Percentiles rank a stretch among this genome's conserved stretches.
Conservation (phyloP, 2,113 vertebrate genomes). For the Silurus glanis region DNA sequence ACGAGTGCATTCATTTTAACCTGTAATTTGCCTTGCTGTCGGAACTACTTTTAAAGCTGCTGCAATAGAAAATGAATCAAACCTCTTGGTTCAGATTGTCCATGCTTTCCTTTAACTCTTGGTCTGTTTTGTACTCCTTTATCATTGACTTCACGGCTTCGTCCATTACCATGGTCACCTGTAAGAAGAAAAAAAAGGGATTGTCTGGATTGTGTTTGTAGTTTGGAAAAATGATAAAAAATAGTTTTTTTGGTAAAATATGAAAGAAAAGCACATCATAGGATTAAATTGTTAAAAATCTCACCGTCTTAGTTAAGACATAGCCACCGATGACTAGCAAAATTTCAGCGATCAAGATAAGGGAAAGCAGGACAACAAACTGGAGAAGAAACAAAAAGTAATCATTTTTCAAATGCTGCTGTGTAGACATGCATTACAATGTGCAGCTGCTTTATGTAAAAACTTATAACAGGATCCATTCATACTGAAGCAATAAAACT, state of each 20-base stretch:
- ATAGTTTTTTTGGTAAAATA: too few species aligned
- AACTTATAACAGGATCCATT: too few species aligned
- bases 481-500: too few species aligned
- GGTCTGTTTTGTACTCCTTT: constrained; percentile 55
- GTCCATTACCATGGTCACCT: too few species aligned
- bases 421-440: not conserved
- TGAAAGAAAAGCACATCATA: too few species aligned
- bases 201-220: too few species aligned
- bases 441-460: not conserved
- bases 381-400: constrained; percentile 46
- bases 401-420: too few species aligned
- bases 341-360: constrained; percentile 81
- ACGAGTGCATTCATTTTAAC: too few species aligned
- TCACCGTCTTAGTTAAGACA: constrained; percentile 78
- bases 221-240: not conserved
- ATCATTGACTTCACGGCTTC: constrained; percentile 66
- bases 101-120: not conserved
- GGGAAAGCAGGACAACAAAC: constrained; percentile 80
- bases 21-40: too few species aligned
- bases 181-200: too few species aligned
- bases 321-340: constrained; percentile 80
- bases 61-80: constrained; percentile 48
- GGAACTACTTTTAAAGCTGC: too few species aligned
- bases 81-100: constrained; percentile 73
- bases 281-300: constrained; percentile 25